phyloP scores from a whole-genome alignment of 2,888 invertebrate genomes.

The Hirtodrosophila histrioides region DNA sequence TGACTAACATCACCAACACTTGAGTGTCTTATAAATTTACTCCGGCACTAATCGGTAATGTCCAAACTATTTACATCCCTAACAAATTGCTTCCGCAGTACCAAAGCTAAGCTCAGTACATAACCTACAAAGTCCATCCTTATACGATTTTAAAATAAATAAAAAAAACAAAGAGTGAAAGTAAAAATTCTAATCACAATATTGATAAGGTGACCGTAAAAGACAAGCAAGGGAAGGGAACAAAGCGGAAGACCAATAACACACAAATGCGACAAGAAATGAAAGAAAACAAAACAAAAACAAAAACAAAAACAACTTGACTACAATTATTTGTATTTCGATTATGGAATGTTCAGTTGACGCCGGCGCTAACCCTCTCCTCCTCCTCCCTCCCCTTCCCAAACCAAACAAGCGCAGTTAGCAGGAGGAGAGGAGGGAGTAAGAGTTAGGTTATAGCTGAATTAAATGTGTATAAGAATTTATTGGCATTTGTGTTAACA shows the following conservation, averaged over 20 bases:
- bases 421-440: neutral
- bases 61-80: conserved; percentile 18
- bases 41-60: too few relatives aligned
- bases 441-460: conserved; percentile 3
- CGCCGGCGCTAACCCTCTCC: conserved; percentile 14
- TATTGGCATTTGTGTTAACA: conserved; percentile 33
- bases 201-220: conserved; percentile 30
- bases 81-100: too few relatives aligned
- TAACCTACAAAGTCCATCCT: too few relatives aligned
- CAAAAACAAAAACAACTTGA: conserved; percentile 18
- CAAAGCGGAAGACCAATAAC: neutral
- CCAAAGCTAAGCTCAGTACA: too few relatives aligned
- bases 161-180: conserved; percentile 12
- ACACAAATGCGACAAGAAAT: conserved; percentile 8
- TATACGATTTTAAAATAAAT: too few relatives aligned
- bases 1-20: too few relatives aligned
- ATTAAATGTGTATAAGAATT: conserved; percentile 18
- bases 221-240: conserved; percentile 9
- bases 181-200: conserved; percentile 29
- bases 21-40: too few relatives aligned
- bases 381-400: too few relatives aligned
- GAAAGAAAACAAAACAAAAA: conserved; percentile 2
- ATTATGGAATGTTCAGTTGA: conserved; percentile 40
- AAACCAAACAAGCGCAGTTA: too few relatives aligned
- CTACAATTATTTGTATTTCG: conserved; percentile 51